These are phyloP conservation scores for Thalassophryne amazonica DNA, from an alignment of 2,797 vertebrate genomes.

Conservation along the genomic window DNA sequence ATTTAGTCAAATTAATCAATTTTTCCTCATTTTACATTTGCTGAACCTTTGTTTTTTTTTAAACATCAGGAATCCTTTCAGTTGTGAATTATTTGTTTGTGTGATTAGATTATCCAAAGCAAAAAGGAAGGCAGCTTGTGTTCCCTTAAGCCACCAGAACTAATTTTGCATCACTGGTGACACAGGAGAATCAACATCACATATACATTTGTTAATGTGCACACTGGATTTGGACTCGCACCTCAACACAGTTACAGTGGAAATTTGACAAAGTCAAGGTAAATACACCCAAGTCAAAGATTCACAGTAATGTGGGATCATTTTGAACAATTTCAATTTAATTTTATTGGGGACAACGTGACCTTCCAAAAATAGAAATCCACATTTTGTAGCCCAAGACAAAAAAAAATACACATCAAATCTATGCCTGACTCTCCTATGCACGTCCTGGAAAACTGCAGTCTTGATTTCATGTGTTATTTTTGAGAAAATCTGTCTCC, in stretches of 20 bases:
- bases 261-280: constrained; percentile 36
- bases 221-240: no score
- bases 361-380: no score
- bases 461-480: no score
- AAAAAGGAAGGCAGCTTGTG: constrained; percentile 58
- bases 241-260: constrained; percentile 11
- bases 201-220: constrained; percentile 47
- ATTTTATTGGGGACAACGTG: not conserved
- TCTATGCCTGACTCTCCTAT: no score
- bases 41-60: constrained; percentile 28
- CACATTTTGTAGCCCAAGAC: no score
- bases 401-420: no score
- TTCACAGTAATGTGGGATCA: constrained; percentile 4
- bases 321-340: constrained; percentile 2
- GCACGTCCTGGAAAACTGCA: no score
- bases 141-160: constrained; percentile 55
- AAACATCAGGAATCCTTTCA: constrained; percentile 32
- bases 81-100: constrained; percentile 44
- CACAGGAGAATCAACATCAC: constrained; percentile 41
- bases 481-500: no score
- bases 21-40: constrained; percentile 54
- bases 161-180: constrained; percentile 41
- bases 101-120: constrained; percentile 45
- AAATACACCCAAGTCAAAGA: constrained; percentile 37
- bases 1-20: constrained; percentile 68